phyloP scores from a whole-genome alignment of 1,140 invertebrate genomes.

The Leguminivora glycinivorella region DNA sequence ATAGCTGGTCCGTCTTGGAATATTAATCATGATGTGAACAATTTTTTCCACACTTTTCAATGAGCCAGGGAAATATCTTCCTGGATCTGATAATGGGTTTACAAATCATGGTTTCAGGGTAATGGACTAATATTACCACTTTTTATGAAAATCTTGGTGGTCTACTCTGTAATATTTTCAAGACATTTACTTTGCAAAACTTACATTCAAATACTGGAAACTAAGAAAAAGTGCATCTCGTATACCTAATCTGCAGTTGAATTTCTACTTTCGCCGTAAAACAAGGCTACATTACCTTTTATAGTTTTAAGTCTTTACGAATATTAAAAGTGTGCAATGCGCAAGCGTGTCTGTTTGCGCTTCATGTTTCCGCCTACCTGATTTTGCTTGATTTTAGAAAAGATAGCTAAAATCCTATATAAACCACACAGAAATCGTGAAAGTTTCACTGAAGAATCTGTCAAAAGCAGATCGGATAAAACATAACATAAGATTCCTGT shows the following conservation, averaged over 20 bases:
- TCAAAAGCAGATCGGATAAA: no score
- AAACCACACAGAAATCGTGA: no score
- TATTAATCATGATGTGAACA: constrained; percentile 54
- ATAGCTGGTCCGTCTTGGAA: constrained; percentile 32
- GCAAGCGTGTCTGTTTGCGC: no score
- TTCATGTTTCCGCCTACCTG: no score
- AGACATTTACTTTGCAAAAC: not conserved
- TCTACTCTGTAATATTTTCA: not conserved
- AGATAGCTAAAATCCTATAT: no score
- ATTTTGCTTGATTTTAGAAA: no score
- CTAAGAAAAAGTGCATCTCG: not conserved
- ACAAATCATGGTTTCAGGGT: constrained; percentile 11
- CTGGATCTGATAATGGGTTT: constrained; percentile 19
- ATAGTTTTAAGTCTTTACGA: no score
- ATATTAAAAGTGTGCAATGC: no score
- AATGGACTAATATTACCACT: not conserved
- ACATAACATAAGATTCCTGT: no score
- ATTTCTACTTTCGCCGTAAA: no score
- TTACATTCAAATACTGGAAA: not conserved
- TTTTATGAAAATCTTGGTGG: constrained; percentile 1
- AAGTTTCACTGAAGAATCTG: no score
- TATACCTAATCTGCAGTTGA: not conserved
- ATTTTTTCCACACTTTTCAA: constrained; percentile 50
- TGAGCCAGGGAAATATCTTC: constrained; percentile 49
- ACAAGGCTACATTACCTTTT: no score